Base-by-base conservation (phyloP, 2,113 vertebrate species). In the Pleuronectes platessa region DNA sequence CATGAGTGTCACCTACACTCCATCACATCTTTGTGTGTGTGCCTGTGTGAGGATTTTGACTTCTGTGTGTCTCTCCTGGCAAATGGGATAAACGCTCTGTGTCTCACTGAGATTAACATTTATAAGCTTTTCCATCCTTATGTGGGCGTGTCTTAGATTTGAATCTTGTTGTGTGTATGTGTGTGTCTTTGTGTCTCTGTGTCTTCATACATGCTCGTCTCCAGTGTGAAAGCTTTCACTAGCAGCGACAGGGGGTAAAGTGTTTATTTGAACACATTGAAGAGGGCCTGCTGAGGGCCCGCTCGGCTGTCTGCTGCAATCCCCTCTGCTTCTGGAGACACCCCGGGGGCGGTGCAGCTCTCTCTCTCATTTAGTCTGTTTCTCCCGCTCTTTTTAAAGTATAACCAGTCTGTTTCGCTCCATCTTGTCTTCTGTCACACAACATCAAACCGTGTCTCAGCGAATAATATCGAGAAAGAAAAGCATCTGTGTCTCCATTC, bases 201-300 rank as follows among this genome's bases (percentile, higher is more conserved):
- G 51, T 85, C 56, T 74, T 62, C 56, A 74, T 62, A 67, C 67
- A 74, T 70, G 70, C 42, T 5, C 68, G 74, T 65, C 53, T 71
- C 59, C 51, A 18, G 64, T 58, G 70, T 64, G 54, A 79, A 76
- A 35, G 61, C 81, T 81, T 89, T 83, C 77, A 83, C 60, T 51
- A 75, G 78, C 69, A 83, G 77, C 68, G 47, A 80, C 78, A 47
- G 87, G 92, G 79, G 89, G 87, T 86, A 78, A 88, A 90, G 80
- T 91, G 88, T 87, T 92, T 89, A 81, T 92, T 80, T 84, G 83
- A 86, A 79, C 87, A 86, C 85, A 82, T 74, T 82, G 78, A 76
- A 27, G 56, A 84, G 75, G 78, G 68, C 86, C 79, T 78, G 86
- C 90, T 83, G 87, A 68, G 89, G 74, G 76, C 45, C 45, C 13